Evolutionary conservation across 2,888 invertebrate genomes (phyloP).

Genomic region (Stictocephala bisonia): DNA sequence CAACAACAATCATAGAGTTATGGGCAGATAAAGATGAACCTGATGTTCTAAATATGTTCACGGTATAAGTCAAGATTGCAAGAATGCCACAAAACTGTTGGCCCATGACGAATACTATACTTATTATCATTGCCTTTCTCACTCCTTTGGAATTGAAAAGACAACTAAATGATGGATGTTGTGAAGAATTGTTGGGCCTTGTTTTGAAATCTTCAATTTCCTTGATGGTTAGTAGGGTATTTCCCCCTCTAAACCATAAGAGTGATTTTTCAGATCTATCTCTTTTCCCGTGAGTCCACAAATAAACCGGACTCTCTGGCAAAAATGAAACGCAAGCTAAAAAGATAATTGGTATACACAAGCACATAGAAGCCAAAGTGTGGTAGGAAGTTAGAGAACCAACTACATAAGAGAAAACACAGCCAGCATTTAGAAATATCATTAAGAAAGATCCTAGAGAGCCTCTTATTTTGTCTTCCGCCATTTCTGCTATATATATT

Average conservation of each 20-base stretch:
- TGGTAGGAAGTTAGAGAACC: conserved; percentile 68
- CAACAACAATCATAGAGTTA: conserved; percentile 65
- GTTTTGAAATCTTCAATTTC: conserved; percentile 51
- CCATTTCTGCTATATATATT: conserved; percentile 73
- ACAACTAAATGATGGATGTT: conserved; percentile 58
- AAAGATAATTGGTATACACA: conserved; percentile 66
- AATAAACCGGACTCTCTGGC: conserved; percentile 72
- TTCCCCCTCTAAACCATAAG: conserved; percentile 59
- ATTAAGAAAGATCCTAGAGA: conserved; percentile 71
- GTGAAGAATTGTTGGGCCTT: conserved; percentile 48
- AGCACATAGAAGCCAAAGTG: conserved; percentile 67
- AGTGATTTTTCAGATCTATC: conserved; percentile 65
- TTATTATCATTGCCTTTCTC: conserved; percentile 63
- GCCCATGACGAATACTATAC: conserved; percentile 63
- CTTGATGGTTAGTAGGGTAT: conserved; percentile 52
- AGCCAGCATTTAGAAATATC: conserved; percentile 67
- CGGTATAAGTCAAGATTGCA: conserved; percentile 64
- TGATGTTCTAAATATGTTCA: conserved; percentile 61
- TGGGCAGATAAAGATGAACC: conserved; percentile 60
- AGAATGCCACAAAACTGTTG: conserved; percentile 67
- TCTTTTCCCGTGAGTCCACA: conserved; percentile 64
- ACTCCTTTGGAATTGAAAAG: conserved; percentile 63
- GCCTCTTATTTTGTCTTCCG: conserved; percentile 68
- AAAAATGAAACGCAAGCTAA: conserved; percentile 66
- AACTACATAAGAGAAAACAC: conserved; percentile 66